Percentiles rank a stretch among this genome's conserved stretches.
Conservation (phyloP, 2,113 vertebrate species). For the Lonchura striata region DNA sequence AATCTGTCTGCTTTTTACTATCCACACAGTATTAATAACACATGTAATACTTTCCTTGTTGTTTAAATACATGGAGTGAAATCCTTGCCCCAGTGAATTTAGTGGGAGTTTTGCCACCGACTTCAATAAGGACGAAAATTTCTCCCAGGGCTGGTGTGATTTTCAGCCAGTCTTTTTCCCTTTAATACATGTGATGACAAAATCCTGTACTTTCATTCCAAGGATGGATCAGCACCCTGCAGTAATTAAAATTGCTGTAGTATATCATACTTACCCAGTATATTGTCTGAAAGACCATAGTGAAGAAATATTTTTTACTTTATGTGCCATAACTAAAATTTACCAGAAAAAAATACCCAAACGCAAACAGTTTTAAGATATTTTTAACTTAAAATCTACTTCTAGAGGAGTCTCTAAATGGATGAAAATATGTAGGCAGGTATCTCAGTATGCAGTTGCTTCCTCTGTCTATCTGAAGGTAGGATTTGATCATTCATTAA, state of each 20-base stretch:
- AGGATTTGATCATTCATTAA: not conserved
- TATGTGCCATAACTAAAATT: not conserved
- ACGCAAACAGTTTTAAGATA: not conserved
- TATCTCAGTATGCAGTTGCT: not conserved
- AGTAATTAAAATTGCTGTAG: slow-evolving; percentile 24
- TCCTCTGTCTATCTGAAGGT: not conserved
- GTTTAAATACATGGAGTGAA: slow-evolving; percentile 23
- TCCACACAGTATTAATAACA: not conserved
- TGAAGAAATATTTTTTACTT: not conserved
- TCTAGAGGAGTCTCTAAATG: not conserved
- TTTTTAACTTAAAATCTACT: not conserved
- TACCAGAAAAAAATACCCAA: not conserved
- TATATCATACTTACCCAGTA: not conserved
- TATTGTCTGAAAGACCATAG: not conserved
- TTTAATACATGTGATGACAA: slow-evolving; percentile 38
- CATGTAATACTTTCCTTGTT: not conserved
- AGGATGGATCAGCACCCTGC: slow-evolving; percentile 7
- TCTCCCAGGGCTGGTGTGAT: not conserved
- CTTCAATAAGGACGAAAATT: not conserved
- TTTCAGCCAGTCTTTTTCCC: not conserved
- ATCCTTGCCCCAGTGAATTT: not conserved
- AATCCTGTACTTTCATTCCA: slow-evolving; percentile 24
- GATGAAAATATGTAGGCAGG: not conserved
- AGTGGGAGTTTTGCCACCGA: not conserved
- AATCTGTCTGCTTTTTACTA: not conserved